A percentile compares a stretch with the other conserved stretches of the same genome.
These are phyloP conservation scores for Microctenopoma stevenorrisi DNA, from an alignment of 2,797 vertebrate species.

Conservation along the genomic window DNA sequence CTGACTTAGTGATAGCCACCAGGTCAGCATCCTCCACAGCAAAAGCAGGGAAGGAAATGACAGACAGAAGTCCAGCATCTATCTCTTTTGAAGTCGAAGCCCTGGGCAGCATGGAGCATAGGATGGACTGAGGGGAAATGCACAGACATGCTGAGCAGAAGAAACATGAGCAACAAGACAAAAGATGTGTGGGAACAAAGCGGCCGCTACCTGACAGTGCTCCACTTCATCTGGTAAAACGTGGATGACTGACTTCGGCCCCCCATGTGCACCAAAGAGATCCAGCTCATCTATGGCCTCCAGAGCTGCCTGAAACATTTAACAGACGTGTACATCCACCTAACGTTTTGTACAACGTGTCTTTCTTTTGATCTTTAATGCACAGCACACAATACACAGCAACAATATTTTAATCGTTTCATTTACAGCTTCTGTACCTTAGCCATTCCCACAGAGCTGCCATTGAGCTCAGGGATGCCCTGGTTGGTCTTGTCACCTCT, in stretches of 20 bases:
- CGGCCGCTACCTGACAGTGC: conserved; percentile 91
- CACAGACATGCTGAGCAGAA: background rate
- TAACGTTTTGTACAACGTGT: background rate
- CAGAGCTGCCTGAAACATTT: conserved; percentile 88
- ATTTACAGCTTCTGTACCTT: conserved; percentile 85
- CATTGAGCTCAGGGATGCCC: conserved; percentile 96
- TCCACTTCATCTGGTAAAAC: conserved; percentile 97
- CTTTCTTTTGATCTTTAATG: background rate
- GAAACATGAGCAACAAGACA: background rate
- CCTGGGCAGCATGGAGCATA: conserved; percentile 97
- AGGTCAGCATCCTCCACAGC: conserved; percentile 94
- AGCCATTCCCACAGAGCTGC: conserved; percentile 97
- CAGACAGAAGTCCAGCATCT: conserved; percentile 95
- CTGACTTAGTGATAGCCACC: conserved; percentile 93
- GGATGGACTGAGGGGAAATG: conserved; percentile 88
- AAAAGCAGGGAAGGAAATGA: conserved; percentile 98
- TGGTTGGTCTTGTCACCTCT: conserved; percentile 99
- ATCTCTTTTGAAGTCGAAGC: conserved; percentile 98
- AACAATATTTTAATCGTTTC: background rate
- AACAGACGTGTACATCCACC: background rate
- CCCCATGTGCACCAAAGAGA: conserved; percentile 95
- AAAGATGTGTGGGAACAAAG: background rate
- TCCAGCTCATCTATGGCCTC: conserved; percentile 99
- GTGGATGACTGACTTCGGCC: conserved; percentile 96
- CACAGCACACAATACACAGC: background rate